A percentile compares a stretch with the other conserved stretches of the same genome.
Conservation (phyloP, 2,113 vertebrate genomes). For the Neogobius melanostomus region DNA sequence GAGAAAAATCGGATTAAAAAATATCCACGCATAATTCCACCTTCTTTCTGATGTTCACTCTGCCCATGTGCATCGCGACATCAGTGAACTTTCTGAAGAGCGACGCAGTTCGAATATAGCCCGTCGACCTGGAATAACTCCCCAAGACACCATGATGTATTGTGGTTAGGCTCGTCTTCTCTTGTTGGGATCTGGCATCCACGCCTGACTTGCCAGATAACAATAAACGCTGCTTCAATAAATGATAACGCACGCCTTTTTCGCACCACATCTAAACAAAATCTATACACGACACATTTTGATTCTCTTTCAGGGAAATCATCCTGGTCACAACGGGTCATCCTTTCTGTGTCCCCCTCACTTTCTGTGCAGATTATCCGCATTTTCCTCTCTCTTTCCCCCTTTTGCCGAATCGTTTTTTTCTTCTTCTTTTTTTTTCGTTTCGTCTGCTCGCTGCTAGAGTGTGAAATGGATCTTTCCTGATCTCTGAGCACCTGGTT, state of each 20-base stretch:
- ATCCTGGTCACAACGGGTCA: constrained; percentile 41
- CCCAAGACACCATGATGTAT: constrained; percentile 14
- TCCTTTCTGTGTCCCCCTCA: constrained; percentile 29
- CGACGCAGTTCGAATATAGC: constrained; percentile 17
- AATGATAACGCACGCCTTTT: constrained; percentile 39
- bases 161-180: constrained; percentile 13
- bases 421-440: constrained; percentile 58
- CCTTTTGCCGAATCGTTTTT: constrained; percentile 60
- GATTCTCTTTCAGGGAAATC: constrained; percentile 43
- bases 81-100: constrained; percentile 27
- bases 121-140: constrained; percentile 28
- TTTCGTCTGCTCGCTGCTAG: constrained; percentile 60
- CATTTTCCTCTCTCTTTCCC: constrained; percentile 57
- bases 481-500: constrained; percentile 76
- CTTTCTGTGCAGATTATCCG: constrained; percentile 46
- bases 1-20: constrained; percentile 22
- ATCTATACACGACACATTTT: constrained; percentile 21
- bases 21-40: neutral
- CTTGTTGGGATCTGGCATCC: constrained; percentile 22
- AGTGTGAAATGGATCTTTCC: constrained; percentile 76
- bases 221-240: constrained; percentile 64
- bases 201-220: constrained; percentile 37
- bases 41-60: neutral
- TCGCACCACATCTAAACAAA: constrained; percentile 28
- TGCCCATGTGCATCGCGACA: neutral